phyloP scores from a whole-genome alignment of 2,888 invertebrate species.

The Drosophila buzzatii region DNA sequence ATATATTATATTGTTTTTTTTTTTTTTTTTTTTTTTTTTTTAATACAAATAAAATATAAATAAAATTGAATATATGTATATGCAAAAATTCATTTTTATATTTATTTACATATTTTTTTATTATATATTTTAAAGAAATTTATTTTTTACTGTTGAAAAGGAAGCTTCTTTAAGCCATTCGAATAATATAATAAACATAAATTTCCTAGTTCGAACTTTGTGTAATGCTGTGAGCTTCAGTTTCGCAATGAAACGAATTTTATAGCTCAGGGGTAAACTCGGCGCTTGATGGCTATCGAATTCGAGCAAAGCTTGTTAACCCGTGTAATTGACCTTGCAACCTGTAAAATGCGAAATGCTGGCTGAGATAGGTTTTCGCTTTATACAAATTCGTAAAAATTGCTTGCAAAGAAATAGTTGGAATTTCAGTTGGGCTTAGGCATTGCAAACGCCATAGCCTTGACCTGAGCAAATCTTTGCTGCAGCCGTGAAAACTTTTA shows the following conservation, averaged over 20 bases:
- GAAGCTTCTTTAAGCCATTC: too few species aligned
- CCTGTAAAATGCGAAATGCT: neutral
- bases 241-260: neutral
- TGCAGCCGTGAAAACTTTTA: neutral
- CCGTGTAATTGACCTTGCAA: conserved; percentile 2
- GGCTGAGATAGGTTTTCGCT: neutral
- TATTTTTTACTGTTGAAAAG: too few species aligned
- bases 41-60: too few species aligned
- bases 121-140: too few species aligned
- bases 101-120: too few species aligned
- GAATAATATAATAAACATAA: neutral
- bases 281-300: neutral
- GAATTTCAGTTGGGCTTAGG: neutral
- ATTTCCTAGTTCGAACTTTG: neutral
- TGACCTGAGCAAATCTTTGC: neutral
- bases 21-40: too few species aligned
- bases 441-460: neutral
- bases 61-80: too few species aligned
- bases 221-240: neutral
- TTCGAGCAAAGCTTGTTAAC: neutral
- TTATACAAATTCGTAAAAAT: neutral
- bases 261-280: neutral
- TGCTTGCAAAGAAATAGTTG: neutral
- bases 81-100: too few species aligned
- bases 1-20: too few species aligned